Evolutionary conservation across 2,888 invertebrate species (phyloP).

Genomic region (Lagria hirta): DNA sequence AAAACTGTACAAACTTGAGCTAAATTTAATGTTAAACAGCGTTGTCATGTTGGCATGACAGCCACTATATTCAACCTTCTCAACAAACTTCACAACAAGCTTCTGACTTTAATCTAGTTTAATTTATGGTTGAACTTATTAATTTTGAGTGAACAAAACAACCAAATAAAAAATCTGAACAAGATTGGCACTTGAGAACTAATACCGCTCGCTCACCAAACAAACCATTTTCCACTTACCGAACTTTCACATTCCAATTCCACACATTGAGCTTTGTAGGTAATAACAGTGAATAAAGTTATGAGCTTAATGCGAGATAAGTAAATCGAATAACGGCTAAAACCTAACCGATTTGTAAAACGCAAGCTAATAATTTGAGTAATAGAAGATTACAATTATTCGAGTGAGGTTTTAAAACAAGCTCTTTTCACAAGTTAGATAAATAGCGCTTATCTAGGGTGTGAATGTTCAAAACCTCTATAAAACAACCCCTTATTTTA

Average conservation of each 20-base stretch:
- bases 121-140: constrained; percentile 8
- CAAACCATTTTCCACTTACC: not conserved
- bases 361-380: constrained; percentile 19
- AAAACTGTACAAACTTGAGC: too few species aligned
- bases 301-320: constrained; percentile 1
- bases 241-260: not conserved
- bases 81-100: constrained; percentile 12
- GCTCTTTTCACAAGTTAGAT: constrained; percentile 22
- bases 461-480: constrained; percentile 23
- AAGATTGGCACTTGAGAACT: too few species aligned
- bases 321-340: constrained; percentile 17
- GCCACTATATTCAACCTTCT: constrained; percentile 13
- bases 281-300: not conserved
- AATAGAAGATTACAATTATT: constrained; percentile 15
- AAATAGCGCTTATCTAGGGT: constrained; percentile 24
- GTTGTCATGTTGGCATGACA: constrained; percentile 11
- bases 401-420: constrained; percentile 8
- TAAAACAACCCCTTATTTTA: constrained; percentile 34
- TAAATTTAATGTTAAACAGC: constrained; percentile 5
- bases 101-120: constrained; percentile 13
- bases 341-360: constrained; percentile 8
- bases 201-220: too few species aligned
- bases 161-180: too few species aligned
- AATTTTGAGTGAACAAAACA: constrained; percentile 8
- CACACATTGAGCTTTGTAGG: too few species aligned